Base-by-base conservation (phyloP, 2,888 invertebrate genomes). In the Scaptomyza flava region DNA sequence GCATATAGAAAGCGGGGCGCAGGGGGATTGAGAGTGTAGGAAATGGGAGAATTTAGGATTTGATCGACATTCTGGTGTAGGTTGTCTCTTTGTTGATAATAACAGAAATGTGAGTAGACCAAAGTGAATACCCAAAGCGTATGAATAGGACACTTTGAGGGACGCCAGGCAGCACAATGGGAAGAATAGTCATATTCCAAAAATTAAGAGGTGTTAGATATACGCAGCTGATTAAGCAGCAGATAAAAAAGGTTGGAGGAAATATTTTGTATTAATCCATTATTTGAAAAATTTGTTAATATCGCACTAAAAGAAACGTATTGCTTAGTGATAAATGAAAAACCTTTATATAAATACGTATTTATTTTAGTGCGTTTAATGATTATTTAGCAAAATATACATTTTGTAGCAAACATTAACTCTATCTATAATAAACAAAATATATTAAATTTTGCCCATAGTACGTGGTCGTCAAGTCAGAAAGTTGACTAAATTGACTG, bases 401-500 rank as follows among this genome's bases (percentile, higher is more conserved):
- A 4, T 12, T 11, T 34, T 34, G 33, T 12, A 11, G 14, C 46
- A 6, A 4, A 46, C 3, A 17, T 17, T 17, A 17, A 17, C 17
- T 17, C 17, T 17, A 17, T 17, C 17, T 17, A 17, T 17, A 1
- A 17, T 17, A 17, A 17, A 17, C 17, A 17, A 17, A 11, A 43
- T n/a, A 20, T 23, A 3, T 2, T 12, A 0, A 11, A 3, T 23
- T 17, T 31, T 41, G 14, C 9, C 61, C 45, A 63, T 17, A 12
- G 63, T 63, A 6, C 30, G 8, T 47, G 57, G 53, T 61, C 63
- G 43, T 41, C 47, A 56, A 66, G 36, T 41, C 53, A 56, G 77
- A 47, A 74, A 62, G 63, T 67, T 64, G 36, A 50, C 73, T 59
- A 62, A 77, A 65, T 78, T 72, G 68, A 71, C 75, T 68, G 47